Conservation (phyloP, 2,113 vertebrate species). For the Cochlearius cochlearius region DNA sequence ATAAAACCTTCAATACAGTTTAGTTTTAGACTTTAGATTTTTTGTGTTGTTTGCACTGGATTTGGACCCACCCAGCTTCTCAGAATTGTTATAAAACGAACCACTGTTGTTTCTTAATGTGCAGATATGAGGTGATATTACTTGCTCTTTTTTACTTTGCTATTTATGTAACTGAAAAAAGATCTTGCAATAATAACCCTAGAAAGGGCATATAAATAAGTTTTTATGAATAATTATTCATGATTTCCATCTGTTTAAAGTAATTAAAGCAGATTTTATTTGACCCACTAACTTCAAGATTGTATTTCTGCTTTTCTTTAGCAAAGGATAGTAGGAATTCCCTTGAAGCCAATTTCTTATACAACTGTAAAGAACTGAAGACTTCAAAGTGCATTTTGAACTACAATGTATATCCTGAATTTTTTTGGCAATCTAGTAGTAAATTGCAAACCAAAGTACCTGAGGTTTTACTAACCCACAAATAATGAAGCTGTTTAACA, state of each 20-base stretch:
- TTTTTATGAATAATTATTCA: constrained; percentile 23
- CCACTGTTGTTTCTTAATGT: background rate
- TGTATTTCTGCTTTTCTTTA: background rate
- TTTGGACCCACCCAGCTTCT: background rate
- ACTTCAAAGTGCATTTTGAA: background rate
- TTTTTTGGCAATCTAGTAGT: background rate
- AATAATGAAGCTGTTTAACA: background rate
- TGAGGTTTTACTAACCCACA: background rate
- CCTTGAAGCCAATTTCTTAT: background rate
- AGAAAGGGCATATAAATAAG: background rate
- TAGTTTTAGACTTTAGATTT: background rate
- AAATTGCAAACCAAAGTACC: background rate
- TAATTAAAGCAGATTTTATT: constrained; percentile 1
- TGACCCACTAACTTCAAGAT: constrained; percentile 25
- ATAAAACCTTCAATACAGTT: background rate
- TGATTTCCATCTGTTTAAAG: background rate
- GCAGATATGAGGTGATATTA: background rate
- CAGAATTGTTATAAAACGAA: background rate
- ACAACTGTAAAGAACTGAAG: background rate
- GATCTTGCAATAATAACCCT: background rate
- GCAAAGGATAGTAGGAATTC: background rate
- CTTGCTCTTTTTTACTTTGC: background rate
- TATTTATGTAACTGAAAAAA: background rate
- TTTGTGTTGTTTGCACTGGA: background rate
- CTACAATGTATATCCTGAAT: background rate